These are phyloP conservation scores for Catostomus latipinnis DNA, from an alignment of 2,797 vertebrate genomes.

Conservation along the genomic window DNA sequence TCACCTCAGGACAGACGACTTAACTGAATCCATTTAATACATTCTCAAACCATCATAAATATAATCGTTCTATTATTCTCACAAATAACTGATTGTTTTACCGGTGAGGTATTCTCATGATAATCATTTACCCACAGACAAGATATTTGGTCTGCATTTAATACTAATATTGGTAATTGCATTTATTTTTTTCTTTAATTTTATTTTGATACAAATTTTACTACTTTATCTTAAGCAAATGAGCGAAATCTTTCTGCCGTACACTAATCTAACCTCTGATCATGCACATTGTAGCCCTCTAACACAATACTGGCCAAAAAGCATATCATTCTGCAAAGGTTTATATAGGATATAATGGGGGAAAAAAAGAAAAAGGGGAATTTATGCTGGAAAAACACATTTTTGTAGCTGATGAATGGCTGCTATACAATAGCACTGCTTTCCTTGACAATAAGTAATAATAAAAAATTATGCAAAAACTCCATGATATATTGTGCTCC, in stretches of 20 bases:
- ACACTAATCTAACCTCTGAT: conserved; percentile 6
- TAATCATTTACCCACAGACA: not conserved
- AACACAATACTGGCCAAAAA: conserved; percentile 23
- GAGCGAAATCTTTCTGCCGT: not conserved
- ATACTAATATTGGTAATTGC: too few species aligned
- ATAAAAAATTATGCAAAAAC: conserved; percentile 18
- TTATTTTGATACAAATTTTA: too few species aligned
- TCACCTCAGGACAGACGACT: not conserved
- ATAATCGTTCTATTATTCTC: not conserved
- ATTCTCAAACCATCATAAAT: not conserved
- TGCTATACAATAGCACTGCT: not conserved
- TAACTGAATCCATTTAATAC: not conserved
- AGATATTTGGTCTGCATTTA: too few species aligned
- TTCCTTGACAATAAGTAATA: not conserved
- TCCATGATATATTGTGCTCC: too few species aligned
- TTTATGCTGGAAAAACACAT: not conserved
- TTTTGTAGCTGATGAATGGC: not conserved
- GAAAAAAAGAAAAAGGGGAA: too few species aligned
- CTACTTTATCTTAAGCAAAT: not conserved
- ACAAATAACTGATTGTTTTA: conserved; percentile 26
- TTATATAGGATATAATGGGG: not conserved
- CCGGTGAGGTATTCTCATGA: not conserved
- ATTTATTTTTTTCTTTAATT: too few species aligned
- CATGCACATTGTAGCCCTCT: not conserved
- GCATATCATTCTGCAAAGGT: conserved; percentile 1